These are phyloP conservation scores for Gryllus bimaculatus DNA, from an alignment of 1,140 invertebrate species.

Conservation along the genomic window DNA sequence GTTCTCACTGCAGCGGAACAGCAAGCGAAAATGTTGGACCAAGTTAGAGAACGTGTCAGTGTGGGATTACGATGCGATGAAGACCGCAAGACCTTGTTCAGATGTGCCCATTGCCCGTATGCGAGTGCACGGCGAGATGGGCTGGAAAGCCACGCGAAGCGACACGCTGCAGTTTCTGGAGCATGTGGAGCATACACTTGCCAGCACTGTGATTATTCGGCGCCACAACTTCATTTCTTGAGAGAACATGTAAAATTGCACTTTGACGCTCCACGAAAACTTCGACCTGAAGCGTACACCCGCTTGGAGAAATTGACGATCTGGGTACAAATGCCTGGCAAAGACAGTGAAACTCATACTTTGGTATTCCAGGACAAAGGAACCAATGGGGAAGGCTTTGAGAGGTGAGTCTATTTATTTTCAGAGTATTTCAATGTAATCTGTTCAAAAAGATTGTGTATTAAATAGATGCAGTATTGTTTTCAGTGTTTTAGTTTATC, in stretches of 20 bases:
- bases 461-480: too few relatives aligned
- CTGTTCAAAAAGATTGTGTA: too few relatives aligned
- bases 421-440: too few relatives aligned
- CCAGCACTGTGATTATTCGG: slow-evolving; percentile 74
- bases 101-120: slow-evolving; percentile 71
- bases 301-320: not conserved
- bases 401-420: not conserved
- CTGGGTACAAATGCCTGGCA: not conserved
- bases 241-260: slow-evolving; percentile 73
- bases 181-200: slow-evolving; percentile 54
- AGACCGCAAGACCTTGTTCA: slow-evolving; percentile 36
- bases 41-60: slow-evolving; percentile 15
- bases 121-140: slow-evolving; percentile 59
- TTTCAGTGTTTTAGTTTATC: too few relatives aligned
- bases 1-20: slow-evolving; percentile 23
- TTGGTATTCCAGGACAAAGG: not conserved
- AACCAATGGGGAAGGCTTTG: not conserved
- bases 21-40: slow-evolving; percentile 13
- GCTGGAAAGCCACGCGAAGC: slow-evolving; percentile 61
- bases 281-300: not conserved
- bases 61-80: slow-evolving; percentile 36
- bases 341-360: not conserved
- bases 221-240: slow-evolving; percentile 63
- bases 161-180: slow-evolving; percentile 51
- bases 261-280: slow-evolving; percentile 35